Base-by-base conservation (phyloP, 2,797 vertebrate genomes). In the Crocidura indochinensis region DNA sequence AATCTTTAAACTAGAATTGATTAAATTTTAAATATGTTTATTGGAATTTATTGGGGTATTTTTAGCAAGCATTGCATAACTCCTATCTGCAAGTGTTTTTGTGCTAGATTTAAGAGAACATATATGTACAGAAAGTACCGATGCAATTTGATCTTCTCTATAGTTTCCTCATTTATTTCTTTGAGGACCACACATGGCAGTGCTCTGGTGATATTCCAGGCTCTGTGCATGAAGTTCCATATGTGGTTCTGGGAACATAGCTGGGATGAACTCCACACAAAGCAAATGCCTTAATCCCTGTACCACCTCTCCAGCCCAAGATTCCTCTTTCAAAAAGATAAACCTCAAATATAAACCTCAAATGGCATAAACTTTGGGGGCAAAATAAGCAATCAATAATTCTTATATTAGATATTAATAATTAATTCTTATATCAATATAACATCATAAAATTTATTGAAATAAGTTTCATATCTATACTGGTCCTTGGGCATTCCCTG, bases 61-160 rank as follows among this genome's bases (percentile, higher is more conserved):
- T 29, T 62, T 78, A 79, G n/a, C 9, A 60, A 38, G 3, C 10
- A 56, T 73, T 69, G 72, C 86, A 6, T 62, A 15, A 49, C 68
- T 93, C 91, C 84, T 93, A 8, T 46, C 69, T 26, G 2, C 26
- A 68, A 27, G 2, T 60, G 8, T 24, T 90, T 76, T 87, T 76
- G 14, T 85, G 49, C 67, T 82, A 75, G 0, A n/a, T 26, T 65
- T 75, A 49, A 49, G 29, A 77, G 26, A 60, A 75, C 38, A 60
- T 77, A 80, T 89, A 84, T 80, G 10, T 78, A 60, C 78, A 91
- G 60, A 76, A 62, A 68, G 24, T 1, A 88, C 27, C 29, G 11
- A 79, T 89, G 31, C 22, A 20, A 69, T 62, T 69, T 92, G 46
- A 88, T 29, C 60, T 92, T 88, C 47, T 72, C 64, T 87, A 22